Evolutionary conservation across 2,113 vertebrate species (phyloP), one percentile per base, ranked within the genome.

Genomic region (Sander vitreus): DNA sequence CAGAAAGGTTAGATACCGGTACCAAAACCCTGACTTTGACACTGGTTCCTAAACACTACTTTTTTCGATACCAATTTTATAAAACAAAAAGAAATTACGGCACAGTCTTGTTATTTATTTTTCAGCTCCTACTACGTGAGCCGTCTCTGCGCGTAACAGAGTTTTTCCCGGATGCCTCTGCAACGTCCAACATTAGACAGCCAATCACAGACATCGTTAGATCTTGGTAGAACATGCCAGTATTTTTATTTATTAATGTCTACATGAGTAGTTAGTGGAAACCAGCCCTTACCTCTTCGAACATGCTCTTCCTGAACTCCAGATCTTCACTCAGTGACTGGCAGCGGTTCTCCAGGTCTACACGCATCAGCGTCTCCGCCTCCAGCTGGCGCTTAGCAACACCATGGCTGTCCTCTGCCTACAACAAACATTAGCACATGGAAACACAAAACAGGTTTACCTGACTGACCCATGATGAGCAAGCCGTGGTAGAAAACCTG

Each of bases 291-390:
- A 97, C 98, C 97, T 99, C 97, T 60, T 99, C 97, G 70, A 98
- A 99, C 89, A 99, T 96, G 81, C 85, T 97, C 93, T 97, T 99
- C 85, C 97, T 96, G 96, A 99, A 99, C 90, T 97, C 96, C 27
- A 99, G 95, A 39, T 99, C 98, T 81, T 99, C 98, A 39, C 94
- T 93, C 73, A 99, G 92, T 39, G 97, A 99, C 90, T 99, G 98
- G 78, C 96, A 98, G 39, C 97, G 97, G 87, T 99, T 99, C 91
- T 99, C 98, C 92, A 98, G 77, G 92, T 99, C 98, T 23, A 99
- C 98, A 0, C 98, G 95, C 96, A 96, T 96, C 50, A 99, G 94
- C 0, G 98, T 99, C 88, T 99, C 98, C 19, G 96, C 93, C 92
- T 99, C 98, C 94, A 99, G 85, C 86, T 99, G 98, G 69, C 97